Evolutionary conservation across 2,888 invertebrate genomes (phyloP).

Genomic region (Drosophila crucigera): DNA sequence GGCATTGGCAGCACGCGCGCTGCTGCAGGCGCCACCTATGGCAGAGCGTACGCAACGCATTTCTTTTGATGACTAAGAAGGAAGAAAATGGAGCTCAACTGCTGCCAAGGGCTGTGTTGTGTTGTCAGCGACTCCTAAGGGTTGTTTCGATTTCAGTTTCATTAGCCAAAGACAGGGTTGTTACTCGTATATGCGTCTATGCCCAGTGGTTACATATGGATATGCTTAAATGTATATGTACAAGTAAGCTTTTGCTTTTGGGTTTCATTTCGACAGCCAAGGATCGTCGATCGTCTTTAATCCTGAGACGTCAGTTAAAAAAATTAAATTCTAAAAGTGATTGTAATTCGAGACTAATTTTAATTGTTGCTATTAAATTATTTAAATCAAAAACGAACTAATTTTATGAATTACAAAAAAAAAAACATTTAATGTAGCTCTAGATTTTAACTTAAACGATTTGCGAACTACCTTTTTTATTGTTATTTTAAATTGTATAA

Average conservation of each 20-base stretch:
- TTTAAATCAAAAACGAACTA: not conserved
- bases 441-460: not conserved
- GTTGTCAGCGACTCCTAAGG: constrained; percentile 35
- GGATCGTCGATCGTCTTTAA: not conserved
- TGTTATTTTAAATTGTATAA: not conserved
- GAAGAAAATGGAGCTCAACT: constrained; percentile 23
- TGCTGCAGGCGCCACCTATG: constrained; percentile 58
- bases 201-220: not conserved
- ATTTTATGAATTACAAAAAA: not conserved
- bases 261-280: too few relatives aligned
- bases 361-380: not conserved
- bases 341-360: not conserved
- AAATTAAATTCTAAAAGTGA: not conserved
- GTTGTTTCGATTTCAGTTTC: constrained; percentile 45
- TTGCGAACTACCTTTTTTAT: not conserved
- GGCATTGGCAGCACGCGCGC: not conserved
- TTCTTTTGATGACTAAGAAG: constrained; percentile 31
- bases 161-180: constrained; percentile 54
- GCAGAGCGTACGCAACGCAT: constrained; percentile 35
- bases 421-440: not conserved
- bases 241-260: constrained; percentile 2
- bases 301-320: not conserved
- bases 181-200: constrained; percentile 18
- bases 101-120: constrained; percentile 23
- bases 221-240: too few relatives aligned